Evolutionary conservation across 1,140 invertebrate species (phyloP), one percentile per base, ranked within the genome.

Genomic region (Pollicipes pollicipes): DNA sequence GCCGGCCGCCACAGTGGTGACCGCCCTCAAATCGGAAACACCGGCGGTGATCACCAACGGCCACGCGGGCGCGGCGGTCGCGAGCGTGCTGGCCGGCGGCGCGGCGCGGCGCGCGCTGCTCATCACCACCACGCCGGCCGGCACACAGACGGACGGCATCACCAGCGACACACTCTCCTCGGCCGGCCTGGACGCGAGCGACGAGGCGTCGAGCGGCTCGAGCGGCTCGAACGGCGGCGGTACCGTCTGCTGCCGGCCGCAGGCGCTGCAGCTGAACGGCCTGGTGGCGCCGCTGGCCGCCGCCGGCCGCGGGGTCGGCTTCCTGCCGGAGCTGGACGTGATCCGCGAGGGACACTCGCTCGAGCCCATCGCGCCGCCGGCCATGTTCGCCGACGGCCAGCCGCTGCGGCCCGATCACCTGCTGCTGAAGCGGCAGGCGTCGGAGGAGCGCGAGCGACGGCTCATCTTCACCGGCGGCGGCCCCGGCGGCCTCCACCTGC

Each of bases 381-480:
- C 70, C 32, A 73, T 73, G 72, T 75, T 75, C 66, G 73, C 73
- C 31, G 69, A 72, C 64, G 28, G 58, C 70, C 68, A 69, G 30
- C 66, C 63, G 35, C 69, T 29, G 64, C 64, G 74, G 45, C 69
- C 69, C 26, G 72, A 30, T 45, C 66, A 67, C 4, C 68, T 66
- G 35, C 68, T 69, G 30, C 72, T 69, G 45, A 58, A 58, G 45
- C 45, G 45, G 8, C 45, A n/a, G n/a, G n/a, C 45, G 45, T 2
- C 45, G 24, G 45, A 58, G 45, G 45, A 58, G 10, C n/a, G 66
- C 70, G 21, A n/a, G 70, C 73, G 75, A 78, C 79, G 75, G 79
- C 82, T 76, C 79, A 73, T 82, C 35, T 31, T 35, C 73, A 74
- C 37, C 76, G 77, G 69, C 69, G 68, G 69, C 76, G 73, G 72